phyloP scores from a whole-genome alignment of 1,140 invertebrate genomes.

The Maniola jurtina region DNA sequence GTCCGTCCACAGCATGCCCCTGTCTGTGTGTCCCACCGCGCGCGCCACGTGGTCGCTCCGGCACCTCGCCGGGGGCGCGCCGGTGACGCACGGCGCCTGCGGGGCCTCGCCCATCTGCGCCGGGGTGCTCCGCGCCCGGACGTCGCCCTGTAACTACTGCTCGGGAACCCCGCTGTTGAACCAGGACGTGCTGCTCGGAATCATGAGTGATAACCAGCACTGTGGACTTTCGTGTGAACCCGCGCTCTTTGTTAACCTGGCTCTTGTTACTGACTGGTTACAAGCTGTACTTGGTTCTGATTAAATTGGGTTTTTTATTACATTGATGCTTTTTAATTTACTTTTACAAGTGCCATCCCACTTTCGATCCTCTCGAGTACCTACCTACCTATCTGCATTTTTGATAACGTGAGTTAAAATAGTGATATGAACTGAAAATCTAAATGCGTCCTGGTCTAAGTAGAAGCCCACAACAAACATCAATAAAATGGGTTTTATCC shows the following conservation, averaged over 20 bases:
- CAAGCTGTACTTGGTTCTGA: constrained; percentile 26
- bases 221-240: constrained; percentile 51
- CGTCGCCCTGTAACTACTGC: constrained; percentile 44
- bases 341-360: no score
- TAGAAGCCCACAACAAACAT: no score
- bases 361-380: no score
- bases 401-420: no score
- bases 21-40: constrained; percentile 22
- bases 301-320: neutral
- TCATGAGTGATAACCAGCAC: constrained; percentile 39
- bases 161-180: constrained; percentile 51
- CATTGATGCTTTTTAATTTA: neutral
- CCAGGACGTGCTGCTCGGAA: constrained; percentile 33
- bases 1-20: constrained; percentile 27
- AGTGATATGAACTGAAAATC: no score
- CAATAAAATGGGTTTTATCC: no score
- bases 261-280: constrained; percentile 43
- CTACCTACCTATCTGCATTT: no score
- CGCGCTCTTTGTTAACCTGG: constrained; percentile 44
- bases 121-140: constrained; percentile 29
- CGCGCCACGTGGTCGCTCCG: constrained; percentile 31
- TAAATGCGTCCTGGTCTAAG: no score
- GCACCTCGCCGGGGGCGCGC: constrained; percentile 30
- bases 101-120: constrained; percentile 34
- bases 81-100: constrained; percentile 18